Evolutionary conservation across 2,888 invertebrate species (phyloP), one percentile per base, ranked within the genome.

Genomic region (Lymantria monacha): DNA sequence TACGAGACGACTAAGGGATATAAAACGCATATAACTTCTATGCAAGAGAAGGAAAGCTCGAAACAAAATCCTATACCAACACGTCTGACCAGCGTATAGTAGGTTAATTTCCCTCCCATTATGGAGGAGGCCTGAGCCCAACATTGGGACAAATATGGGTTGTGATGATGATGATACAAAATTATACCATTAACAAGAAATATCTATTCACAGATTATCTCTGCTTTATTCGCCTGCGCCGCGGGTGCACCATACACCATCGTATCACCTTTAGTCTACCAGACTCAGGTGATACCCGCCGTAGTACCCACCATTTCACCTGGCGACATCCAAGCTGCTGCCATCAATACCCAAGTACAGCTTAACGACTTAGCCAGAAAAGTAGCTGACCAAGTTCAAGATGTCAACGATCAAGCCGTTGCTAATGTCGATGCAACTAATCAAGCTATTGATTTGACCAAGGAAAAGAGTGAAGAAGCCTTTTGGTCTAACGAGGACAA

Each of bases 301-400:
- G 63, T 68, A 13, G 30, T 74, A 1, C 82, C 84, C 0, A 77
- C 86, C 1, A 65, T 88, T 14, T 75, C 81, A 0, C 68, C 87
- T 1, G 90, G 86, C 7, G 90, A 91, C 63, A 55, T 87, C 5
- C 85, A 90, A 55, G 90, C 85, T 0, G 90, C 89, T 1, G 80
- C 72, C 37, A 89, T 88, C 15, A 74, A 90, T 47, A 85, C 87
- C 7, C 81, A 66, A 42, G 55, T 51, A 9, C 10, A 55, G 38
- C 11, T 40, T 2, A 46, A 49, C 37, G 88, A 91, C 49, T 66
- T 72, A 0, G 73, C 81, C 2, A 73, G 75, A 41, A 12, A 13
- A 9, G 41, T 14, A 1, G 14, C 41, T 13, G 88, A 89, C 63
- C 72, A 79, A 53, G 79, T 80, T 0, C 65, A 77, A 36, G 75